Base-by-base conservation (phyloP, 2,797 vertebrate species). In the Falco rusticolus region DNA sequence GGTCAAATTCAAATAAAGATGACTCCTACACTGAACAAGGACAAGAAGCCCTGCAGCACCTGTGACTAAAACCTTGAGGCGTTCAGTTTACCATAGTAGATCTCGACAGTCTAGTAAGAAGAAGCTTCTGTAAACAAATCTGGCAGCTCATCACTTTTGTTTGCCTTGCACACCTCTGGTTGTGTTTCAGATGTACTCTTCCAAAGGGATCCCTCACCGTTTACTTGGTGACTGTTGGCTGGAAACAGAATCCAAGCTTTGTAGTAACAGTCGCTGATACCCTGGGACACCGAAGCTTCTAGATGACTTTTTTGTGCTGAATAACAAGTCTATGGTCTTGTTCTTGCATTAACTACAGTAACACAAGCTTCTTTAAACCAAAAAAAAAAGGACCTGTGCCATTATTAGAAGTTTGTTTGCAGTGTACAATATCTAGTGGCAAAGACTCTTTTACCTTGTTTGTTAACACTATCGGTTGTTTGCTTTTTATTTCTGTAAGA, bases 21-120 rank as follows among this genome's bases (percentile, higher is more conserved):
- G 98, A 98, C 12, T 97, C 98, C 56, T 99, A 99, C 98, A 99
- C 99, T 1, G 99, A 99, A 89, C 98, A 99, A 96, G 99, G 99
- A 79, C 99, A 99, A 97, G 99, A 99, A 97, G 99, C 99, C 37
- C 89, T 99, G 81, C 99, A 99, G 97, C 99, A 99, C 96, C 98
- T 99, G 98, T 99, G 99, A 99, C 94, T 47, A 1, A 34, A 68
- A 11, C 74, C 72, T 43, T 6, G 41, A 34, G 83, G 79, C 29
- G 57, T 78, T 89, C n/a, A 1, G 53, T 94, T 93, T 83, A 66
- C 92, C 18, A 11, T 89, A 74, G 88, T 43, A 69, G 84, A 56
- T 90, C 84, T 47, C 12, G 0, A 89, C 77, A 81, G 39, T 14
- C 72, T n/a, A 14, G 5, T 64, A 21, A 83, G 28, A 51, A 75